Percentiles rank a stretch among this genome's conserved stretches.
phyloP scores from a whole-genome alignment of 2,888 invertebrate genomes.

The Drosophila lacicola region DNA sequence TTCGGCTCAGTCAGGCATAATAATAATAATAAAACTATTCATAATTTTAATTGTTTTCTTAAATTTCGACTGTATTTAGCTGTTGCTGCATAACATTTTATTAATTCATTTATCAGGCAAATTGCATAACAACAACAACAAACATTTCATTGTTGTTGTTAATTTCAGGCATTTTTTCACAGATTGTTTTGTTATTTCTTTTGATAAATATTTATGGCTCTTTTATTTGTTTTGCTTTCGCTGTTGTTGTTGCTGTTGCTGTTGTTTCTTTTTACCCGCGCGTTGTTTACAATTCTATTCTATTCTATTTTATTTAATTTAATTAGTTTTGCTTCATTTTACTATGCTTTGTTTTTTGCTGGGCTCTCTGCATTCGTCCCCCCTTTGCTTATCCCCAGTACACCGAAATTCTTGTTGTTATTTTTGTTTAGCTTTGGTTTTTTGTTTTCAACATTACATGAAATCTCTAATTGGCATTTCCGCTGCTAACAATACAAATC shows the following conservation, averaged over 20 bases:
- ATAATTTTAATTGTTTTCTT: slow-evolving; percentile 40
- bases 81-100: slow-evolving; percentile 38
- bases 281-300: slow-evolving; percentile 68
- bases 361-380: slow-evolving; percentile 17
- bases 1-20: background rate
- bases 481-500: slow-evolving; percentile 5
- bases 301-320: slow-evolving; percentile 70
- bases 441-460: slow-evolving; percentile 47
- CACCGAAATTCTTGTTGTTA: slow-evolving; percentile 39
- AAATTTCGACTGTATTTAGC: slow-evolving; percentile 11
- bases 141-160: slow-evolving; percentile 54
- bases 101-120: slow-evolving; percentile 54
- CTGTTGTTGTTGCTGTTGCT: slow-evolving; percentile 9
- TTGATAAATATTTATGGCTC: slow-evolving; percentile 70
- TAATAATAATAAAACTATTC: slow-evolving; percentile 33
- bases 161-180: slow-evolving; percentile 51
- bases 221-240: slow-evolving; percentile 56
- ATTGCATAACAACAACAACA: slow-evolving; percentile 43
- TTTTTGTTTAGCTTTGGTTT: slow-evolving; percentile 39
- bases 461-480: slow-evolving; percentile 71
- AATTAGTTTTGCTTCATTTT: slow-evolving; percentile 74
- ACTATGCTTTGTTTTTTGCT: slow-evolving; percentile 19
- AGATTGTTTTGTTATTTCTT: slow-evolving; percentile 61
- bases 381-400: slow-evolving; percentile 18
- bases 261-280: slow-evolving; percentile 15